These are phyloP conservation scores for Cranoglanis bouderius DNA, from an alignment of 2,113 vertebrate species.

Conservation along the genomic window DNA sequence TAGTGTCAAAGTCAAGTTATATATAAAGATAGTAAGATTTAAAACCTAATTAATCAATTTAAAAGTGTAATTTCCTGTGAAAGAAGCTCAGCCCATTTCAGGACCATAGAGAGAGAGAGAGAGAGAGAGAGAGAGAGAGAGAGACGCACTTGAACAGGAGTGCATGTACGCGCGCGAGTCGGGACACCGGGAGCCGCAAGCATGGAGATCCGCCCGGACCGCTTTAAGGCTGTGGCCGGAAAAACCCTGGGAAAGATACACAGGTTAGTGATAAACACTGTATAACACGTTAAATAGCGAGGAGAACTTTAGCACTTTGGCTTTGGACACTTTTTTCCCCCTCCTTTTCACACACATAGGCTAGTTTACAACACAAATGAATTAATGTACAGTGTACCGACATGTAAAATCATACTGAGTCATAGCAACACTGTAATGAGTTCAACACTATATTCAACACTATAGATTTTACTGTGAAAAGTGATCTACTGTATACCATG, in stretches of 20 bases:
- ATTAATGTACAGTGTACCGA: not conserved
- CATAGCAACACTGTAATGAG: not conserved
- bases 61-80: not conserved
- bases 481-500: not conserved
- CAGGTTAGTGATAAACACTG: conserved; percentile 64
- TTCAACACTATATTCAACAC: not conserved
- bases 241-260: conserved; percentile 78
- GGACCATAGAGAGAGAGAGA: conserved; percentile 1
- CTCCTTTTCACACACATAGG: not conserved
- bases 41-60: not conserved
- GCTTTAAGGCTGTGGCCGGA: conserved; percentile 75
- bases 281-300: not conserved
- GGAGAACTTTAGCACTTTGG: not conserved
- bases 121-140: conserved; percentile 35
- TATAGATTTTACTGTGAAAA: not conserved
- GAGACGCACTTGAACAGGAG: conserved; percentile 27
- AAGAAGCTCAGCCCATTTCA: conserved; percentile 5
- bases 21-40: not conserved
- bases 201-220: conserved; percentile 81
- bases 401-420: not conserved
- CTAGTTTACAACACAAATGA: not conserved
- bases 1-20: no score
- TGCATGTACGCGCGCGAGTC: conserved; percentile 61
- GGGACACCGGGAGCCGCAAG: conserved; percentile 70
- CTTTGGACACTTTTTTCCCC: not conserved